Evolutionary conservation across 37 sponge, comb jelly and placozoan species (phyloP).

Genomic region (Diacarnus erythraeanus): DNA sequence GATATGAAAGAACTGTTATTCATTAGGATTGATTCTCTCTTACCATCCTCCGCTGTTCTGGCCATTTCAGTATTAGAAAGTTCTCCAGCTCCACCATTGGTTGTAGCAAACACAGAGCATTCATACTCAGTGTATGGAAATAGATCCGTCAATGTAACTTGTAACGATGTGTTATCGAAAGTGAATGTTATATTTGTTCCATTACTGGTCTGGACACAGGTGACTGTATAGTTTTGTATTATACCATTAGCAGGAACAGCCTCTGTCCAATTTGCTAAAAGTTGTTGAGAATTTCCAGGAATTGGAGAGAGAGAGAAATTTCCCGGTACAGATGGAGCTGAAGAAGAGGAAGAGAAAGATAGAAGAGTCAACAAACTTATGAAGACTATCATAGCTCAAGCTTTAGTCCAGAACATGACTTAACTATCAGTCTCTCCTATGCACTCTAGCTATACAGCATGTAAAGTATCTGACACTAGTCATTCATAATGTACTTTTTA

Average conservation of each 20-base stretch:
- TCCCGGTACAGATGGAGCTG: background rate
- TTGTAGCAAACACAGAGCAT: slow-evolving; percentile 54
- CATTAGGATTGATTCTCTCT: too few relatives aligned
- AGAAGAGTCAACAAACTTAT: background rate
- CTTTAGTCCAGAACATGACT: background rate
- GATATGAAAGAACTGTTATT: too few relatives aligned
- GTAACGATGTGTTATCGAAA: background rate
- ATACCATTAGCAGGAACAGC: slow-evolving; percentile 47
- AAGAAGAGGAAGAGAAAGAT: background rate
- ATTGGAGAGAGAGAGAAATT: slow-evolving; percentile 8
- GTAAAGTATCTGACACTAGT: too few relatives aligned
- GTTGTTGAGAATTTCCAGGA: background rate
- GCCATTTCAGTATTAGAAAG: slow-evolving; percentile 4
- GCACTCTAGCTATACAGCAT: background rate
- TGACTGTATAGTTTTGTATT: slow-evolving; percentile 40
- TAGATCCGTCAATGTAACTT: slow-evolving; percentile 16
- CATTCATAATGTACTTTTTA: too few relatives aligned
- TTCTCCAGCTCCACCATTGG: slow-evolving; percentile 44
- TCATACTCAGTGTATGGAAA: slow-evolving; percentile 51
- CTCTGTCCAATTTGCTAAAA: slow-evolving; percentile 25
- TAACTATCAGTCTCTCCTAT: background rate
- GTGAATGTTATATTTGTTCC: too few relatives aligned
- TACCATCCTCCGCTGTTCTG: slow-evolving; percentile 42
- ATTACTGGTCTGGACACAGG: background rate
- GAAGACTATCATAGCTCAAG: background rate